phyloP scores from a whole-genome alignment of 2,888 invertebrate species.

The Lacanobia oleracea region DNA sequence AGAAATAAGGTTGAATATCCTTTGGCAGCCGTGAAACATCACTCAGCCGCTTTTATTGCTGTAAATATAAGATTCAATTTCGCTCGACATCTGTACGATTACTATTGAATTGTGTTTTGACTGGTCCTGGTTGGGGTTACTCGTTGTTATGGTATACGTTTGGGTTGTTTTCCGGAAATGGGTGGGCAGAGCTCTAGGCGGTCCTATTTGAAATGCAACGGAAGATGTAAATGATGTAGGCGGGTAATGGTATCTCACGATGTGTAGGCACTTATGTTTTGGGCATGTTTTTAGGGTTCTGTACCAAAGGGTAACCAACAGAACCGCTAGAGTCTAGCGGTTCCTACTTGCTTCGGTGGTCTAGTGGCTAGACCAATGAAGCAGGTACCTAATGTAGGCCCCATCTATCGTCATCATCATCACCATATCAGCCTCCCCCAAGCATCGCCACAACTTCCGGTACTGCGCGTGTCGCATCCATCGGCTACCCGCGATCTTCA shows the following conservation, averaged over 20 bases:
- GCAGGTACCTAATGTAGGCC: no score
- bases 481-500: no score
- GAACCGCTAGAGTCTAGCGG: no score
- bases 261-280: neutral
- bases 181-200: constrained; percentile 26
- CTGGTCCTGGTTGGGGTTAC: constrained; percentile 25
- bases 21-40: neutral
- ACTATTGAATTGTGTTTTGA: constrained; percentile 48
- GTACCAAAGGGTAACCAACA: no score
- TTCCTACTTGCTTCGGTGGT: no score
- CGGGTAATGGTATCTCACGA: neutral
- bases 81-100: constrained; percentile 8
- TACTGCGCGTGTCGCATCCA: no score
- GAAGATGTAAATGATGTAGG: neutral
- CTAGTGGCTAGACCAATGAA: no score
- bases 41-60: constrained; percentile 1
- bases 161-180: constrained; percentile 35
- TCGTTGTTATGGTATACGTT: constrained; percentile 24
- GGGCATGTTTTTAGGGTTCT: neutral
- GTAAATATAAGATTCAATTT: constrained; percentile 14
- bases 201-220: constrained; percentile 16
- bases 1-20: constrained; percentile 39
- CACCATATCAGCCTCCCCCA: no score
- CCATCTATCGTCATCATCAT: no score
- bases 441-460: no score